These are phyloP conservation scores for Lycopodina hypogea DNA, from an alignment of 37 sponge, comb jelly and placozoan genomes.

Conservation along the genomic window DNA sequence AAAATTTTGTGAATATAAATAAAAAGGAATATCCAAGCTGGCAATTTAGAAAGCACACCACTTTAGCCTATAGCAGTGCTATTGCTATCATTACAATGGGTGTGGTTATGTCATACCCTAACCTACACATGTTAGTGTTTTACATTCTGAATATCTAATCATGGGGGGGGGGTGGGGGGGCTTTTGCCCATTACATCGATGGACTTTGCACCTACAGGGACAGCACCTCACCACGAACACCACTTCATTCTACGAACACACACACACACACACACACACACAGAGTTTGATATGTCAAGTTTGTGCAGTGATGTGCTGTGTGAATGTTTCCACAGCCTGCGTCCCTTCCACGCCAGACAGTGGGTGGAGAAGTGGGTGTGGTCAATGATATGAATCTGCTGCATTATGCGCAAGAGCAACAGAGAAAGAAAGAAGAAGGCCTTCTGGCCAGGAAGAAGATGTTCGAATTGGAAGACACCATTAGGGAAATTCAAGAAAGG, in stretches of 20 bases:
- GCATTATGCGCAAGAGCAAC: conserved; percentile 54
- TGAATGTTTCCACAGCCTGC: neutral
- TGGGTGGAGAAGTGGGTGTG: neutral
- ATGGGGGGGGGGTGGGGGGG: neutral
- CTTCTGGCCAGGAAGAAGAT: conserved; percentile 17
- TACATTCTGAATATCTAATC: neutral
- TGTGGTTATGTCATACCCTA: neutral
- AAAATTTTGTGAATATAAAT: no score
- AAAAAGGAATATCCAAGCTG: no score
- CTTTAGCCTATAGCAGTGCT: neutral
- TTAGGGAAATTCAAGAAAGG: conserved; percentile 58
- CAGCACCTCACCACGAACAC: neutral
- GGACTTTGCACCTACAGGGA: neutral
- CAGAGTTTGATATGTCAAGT: neutral
- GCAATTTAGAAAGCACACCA: neutral
- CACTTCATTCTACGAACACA: no score
- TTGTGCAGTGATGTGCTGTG: neutral
- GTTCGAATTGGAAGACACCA: conserved; percentile 54
- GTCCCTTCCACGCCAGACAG: neutral
- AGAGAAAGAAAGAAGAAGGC: conserved; percentile 32
- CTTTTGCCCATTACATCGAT: no score
- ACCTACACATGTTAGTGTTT: neutral
- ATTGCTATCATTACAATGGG: neutral
- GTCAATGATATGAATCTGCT: conserved; percentile 22
- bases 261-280: neutral